A percentile compares a stretch with the other conserved stretches of the same genome.
Evolutionary conservation across 2,797 vertebrate genomes (phyloP).

Genomic region (Enteromius unitaeniatus): DNA sequence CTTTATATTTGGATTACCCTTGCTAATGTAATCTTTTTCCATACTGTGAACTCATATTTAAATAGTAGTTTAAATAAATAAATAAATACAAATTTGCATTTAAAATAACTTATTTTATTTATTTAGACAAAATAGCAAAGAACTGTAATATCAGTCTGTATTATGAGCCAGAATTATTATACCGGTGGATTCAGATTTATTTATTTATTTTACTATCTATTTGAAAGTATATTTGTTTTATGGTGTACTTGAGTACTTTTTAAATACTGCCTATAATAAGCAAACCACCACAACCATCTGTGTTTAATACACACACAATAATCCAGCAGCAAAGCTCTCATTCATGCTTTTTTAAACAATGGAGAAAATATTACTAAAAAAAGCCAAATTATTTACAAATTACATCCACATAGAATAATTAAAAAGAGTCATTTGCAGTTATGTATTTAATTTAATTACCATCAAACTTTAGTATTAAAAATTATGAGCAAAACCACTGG

Average conservation of each 20-base stretch:
- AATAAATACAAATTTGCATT: neutral
- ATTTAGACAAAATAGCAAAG: neutral
- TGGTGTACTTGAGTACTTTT: neutral
- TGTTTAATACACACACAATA: neutral
- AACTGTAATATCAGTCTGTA: neutral
- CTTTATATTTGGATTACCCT: neutral
- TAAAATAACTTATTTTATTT: neutral
- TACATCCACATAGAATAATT: neutral
- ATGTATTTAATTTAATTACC: neutral
- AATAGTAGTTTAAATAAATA: neutral
- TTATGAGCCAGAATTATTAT: neutral
- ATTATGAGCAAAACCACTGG: too few relatives aligned
- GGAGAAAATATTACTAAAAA: conserved; percentile 7
- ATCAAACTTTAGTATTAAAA: neutral
- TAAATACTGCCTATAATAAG: neutral
- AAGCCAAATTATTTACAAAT: neutral
- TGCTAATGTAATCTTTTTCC: neutral
- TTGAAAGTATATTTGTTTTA: neutral
- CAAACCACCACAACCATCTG: neutral
- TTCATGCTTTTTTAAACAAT: neutral
- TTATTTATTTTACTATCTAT: neutral
- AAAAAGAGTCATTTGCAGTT: neutral
- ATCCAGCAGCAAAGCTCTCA: neutral
- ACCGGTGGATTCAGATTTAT: neutral
- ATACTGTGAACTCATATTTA: neutral